These are phyloP conservation scores for Myiothlypis chrysogaster DNA, from an alignment of 2,797 vertebrate genomes.

Conservation along the genomic window DNA sequence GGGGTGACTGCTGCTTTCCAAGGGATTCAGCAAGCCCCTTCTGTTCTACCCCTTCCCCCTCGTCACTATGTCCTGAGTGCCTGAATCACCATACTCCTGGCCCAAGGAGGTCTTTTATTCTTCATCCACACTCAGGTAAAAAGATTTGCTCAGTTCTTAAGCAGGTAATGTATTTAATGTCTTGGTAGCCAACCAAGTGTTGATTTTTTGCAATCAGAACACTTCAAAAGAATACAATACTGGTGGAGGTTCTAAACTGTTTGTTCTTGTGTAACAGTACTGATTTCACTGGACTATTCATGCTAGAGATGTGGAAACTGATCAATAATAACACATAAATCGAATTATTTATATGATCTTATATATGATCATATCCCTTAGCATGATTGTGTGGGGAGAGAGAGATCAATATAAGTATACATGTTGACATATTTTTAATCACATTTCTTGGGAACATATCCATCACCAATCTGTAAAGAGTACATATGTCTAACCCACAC, in stretches of 20 bases:
- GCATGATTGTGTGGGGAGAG: background rate
- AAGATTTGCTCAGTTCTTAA: background rate
- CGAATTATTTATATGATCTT: background rate
- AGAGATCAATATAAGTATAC: background rate
- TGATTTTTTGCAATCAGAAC: background rate
- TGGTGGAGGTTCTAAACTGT: background rate
- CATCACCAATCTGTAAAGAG: background rate
- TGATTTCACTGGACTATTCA: background rate
- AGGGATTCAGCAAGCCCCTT: background rate
- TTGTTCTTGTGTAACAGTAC: background rate
- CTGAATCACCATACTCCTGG: background rate
- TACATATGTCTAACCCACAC: background rate
- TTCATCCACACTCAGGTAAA: background rate
- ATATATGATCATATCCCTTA: background rate
- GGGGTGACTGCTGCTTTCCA: background rate
- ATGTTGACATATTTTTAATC: background rate
- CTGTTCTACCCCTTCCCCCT: background rate
- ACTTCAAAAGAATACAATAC: background rate
- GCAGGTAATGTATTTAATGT: background rate
- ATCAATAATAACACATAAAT: background rate
- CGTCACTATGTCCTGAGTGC: rapidly evolving
- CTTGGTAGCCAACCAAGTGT: background rate
- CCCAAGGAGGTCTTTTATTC: background rate
- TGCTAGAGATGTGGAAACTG: background rate
- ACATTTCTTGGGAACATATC: background rate